Conservation (phyloP, 2,797 vertebrate species). For the Falco columbarius region DNA sequence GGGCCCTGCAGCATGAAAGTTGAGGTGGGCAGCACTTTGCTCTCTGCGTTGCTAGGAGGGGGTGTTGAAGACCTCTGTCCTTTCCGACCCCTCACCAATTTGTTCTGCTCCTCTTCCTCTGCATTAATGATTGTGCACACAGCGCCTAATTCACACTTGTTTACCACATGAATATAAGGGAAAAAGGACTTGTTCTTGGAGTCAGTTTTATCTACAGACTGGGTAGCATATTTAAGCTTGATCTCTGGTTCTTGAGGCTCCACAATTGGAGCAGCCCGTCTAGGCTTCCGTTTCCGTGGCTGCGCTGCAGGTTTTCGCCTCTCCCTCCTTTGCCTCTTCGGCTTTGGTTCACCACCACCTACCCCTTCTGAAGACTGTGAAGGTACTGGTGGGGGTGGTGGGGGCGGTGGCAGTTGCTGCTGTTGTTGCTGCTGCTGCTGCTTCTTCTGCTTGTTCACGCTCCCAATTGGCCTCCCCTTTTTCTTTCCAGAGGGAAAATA, state of each 20-base stretch:
- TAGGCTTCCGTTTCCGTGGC: slow-evolving; percentile 78
- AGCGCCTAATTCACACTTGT: slow-evolving; percentile 92
- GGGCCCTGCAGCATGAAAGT: slow-evolving; percentile 92
- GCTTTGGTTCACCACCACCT: slow-evolving; percentile 78
- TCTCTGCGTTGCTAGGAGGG: slow-evolving; percentile 83
- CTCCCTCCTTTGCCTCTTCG: slow-evolving; percentile 81
- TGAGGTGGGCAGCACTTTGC: slow-evolving; percentile 92
- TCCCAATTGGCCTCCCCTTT: slow-evolving; percentile 95
- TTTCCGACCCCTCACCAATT: slow-evolving; percentile 85
- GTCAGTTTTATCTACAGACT: slow-evolving; percentile 83
- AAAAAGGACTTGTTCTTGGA: slow-evolving; percentile 90
- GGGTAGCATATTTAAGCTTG: slow-evolving; percentile 83
- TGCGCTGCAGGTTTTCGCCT: slow-evolving; percentile 82
- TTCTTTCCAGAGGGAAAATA: slow-evolving; percentile 99
- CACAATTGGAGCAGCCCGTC: slow-evolving; percentile 77
- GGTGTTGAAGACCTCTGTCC: slow-evolving; percentile 80
- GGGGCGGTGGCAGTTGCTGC: slow-evolving; percentile 68
- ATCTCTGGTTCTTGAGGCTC: slow-evolving; percentile 83
- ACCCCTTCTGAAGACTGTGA: slow-evolving; percentile 77
- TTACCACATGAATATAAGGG: slow-evolving; percentile 96
- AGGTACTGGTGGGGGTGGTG: slow-evolving; percentile 55
- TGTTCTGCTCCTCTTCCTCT: slow-evolving; percentile 92
- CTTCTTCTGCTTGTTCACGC: slow-evolving; percentile 98
- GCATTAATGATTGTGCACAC: slow-evolving; percentile 97
- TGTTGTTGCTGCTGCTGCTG: slow-evolving; percentile 53